Evolutionary conservation across 2,888 invertebrate species (phyloP), one percentile per base, ranked within the genome.

Genomic region (Portevinia maculata): DNA sequence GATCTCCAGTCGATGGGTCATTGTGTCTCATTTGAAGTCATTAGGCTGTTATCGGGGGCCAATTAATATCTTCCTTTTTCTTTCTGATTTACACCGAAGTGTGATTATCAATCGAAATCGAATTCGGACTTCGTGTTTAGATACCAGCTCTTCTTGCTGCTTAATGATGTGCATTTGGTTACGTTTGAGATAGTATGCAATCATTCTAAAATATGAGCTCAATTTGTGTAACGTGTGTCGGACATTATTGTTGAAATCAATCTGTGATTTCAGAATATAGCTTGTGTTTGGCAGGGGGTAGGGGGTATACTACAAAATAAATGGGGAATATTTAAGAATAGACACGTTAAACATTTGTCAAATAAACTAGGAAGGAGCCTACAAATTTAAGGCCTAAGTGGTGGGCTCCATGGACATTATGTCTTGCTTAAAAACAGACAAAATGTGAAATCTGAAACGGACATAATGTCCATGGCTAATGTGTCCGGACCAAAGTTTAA

Each of bases 21-120:
- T 79, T 79, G 79, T 62, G 79, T 74, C 48, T 74, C 79, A 81
- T 81, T 81, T 75, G 57, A 50, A 62, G 75, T 79, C 79, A 79
- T 79, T 79, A 75, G 55, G 69, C 34, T 69, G 62, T 57, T 62
- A 55, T 74, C 44, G 60, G 60, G 44, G 69, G 64, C 57, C 75
- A 79, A 75, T 79, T 74, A 69, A 75, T 69, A 74, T 32, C 48
- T 41, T 50, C 17, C 9, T 39, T 4, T 24, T 44, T 46, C 52
- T 19, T 8, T 13, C 19, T 21, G 11, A 30, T 39, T 60, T 46
- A 21, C 75, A 69, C 28, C 69, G 8, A 44, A 75, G 74, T 79
- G 79, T 79, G 74, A 57, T 44, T 74, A 57, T 57, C 62, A 75
- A 79, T 79, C 74, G 74, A 74, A 69, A 69, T 79, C 62, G 69